Conservation (phyloP, 2,888 invertebrate genomes). For the Phania funesta region DNA sequence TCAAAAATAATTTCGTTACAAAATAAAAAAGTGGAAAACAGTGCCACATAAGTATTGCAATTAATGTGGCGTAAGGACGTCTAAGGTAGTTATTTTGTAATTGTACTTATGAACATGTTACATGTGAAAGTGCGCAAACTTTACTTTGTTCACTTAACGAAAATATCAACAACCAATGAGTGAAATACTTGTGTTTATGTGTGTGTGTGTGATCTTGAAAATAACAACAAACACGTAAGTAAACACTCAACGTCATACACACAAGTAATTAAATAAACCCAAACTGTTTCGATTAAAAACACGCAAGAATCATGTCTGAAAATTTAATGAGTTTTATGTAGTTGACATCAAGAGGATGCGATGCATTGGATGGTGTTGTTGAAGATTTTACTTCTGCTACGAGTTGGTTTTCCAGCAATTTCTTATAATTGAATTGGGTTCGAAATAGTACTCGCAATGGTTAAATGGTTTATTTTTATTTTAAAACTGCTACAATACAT, state of each 20-base stretch:
- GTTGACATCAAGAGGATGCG: constrained; percentile 9
- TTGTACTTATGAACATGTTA: neutral
- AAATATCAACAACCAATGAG: neutral
- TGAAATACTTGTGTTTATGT: neutral
- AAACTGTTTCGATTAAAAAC: neutral
- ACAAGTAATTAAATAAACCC: neutral
- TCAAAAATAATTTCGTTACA: too few relatives aligned
- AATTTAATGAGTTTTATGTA: constrained; percentile 35
- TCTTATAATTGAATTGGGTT: neutral
- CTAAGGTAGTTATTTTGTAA: neutral
- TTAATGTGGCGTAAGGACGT: too few relatives aligned
- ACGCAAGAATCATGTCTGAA: constrained; percentile 3
- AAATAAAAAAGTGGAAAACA: too few relatives aligned
- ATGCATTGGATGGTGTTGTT: neutral
- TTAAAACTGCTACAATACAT: too few relatives aligned
- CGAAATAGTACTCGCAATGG: too few relatives aligned
- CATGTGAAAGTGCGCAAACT: neutral
- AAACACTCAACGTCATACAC: neutral
- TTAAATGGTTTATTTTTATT: too few relatives aligned
- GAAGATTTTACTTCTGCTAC: neutral
- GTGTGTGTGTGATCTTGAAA: neutral
- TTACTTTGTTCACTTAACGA: neutral
- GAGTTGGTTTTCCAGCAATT: neutral
- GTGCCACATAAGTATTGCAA: too few relatives aligned
- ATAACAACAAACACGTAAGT: neutral